A percentile compares a stretch with the other conserved stretches of the same genome.
phyloP scores from a whole-genome alignment of 2,113 vertebrate genomes.

The Thalassarche chlororhynchos region DNA sequence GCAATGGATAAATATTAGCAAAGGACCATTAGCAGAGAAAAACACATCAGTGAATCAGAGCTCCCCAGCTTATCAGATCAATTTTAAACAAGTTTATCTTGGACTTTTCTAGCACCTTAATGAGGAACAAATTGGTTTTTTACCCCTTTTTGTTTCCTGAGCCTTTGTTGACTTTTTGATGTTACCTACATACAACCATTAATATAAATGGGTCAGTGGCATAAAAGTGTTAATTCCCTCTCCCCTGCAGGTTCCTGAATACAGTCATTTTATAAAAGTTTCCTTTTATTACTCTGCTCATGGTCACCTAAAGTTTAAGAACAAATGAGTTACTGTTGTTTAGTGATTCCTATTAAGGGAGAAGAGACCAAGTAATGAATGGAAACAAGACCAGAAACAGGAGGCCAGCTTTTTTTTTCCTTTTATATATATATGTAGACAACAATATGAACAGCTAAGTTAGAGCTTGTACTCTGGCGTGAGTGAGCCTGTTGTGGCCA shows the following conservation, averaged over 20 bases:
- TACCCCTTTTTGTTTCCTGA: conserved; percentile 48
- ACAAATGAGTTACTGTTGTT: neutral
- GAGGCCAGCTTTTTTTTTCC: neutral
- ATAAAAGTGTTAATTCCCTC: conserved; percentile 52
- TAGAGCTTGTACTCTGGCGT: neutral
- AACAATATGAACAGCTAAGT: neutral
- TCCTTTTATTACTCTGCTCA: conserved; percentile 47
- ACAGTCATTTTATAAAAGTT: conserved; percentile 45
- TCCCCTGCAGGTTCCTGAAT: conserved; percentile 40
- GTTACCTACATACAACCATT: conserved; percentile 51
- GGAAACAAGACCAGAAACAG: neutral
- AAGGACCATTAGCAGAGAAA: conserved; percentile 73
- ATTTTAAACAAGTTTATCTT: conserved; percentile 80
- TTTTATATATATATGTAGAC: neutral
- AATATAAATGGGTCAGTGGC: conserved; percentile 67
- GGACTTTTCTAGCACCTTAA: conserved; percentile 73
- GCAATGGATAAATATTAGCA: conserved; percentile 78
- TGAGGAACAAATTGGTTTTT: conserved; percentile 69
- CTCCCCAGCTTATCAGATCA: conserved; percentile 75
- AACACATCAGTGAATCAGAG: conserved; percentile 71
- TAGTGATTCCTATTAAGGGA: neutral
- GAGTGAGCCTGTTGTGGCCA: neutral
- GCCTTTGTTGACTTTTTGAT: conserved; percentile 69
- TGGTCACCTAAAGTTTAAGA: conserved; percentile 28
- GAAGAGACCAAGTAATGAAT: neutral